Evolutionary conservation across 1,140 invertebrate genomes (phyloP), one percentile per base, ranked within the genome.

Genomic region (Nephotettix cincticeps): DNA sequence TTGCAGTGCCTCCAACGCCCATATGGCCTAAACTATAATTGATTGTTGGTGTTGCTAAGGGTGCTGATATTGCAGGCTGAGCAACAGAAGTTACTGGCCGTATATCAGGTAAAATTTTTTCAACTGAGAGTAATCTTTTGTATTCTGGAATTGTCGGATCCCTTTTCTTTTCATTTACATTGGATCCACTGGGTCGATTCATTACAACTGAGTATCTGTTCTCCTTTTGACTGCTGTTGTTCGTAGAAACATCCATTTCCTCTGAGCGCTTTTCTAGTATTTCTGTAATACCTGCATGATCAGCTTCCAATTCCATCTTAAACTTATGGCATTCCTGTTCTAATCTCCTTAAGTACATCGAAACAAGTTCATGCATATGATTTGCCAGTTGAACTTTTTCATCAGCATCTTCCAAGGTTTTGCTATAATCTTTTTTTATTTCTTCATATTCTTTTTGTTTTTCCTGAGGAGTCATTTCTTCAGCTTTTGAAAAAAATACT

Each of bases 261-360:
- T 64, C 54, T 30, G 71, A 72, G n/a, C 85, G 77, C 83, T 97
- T 98, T 81, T 99, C 97, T 71, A 99, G 80, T 32, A 97, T 86
- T 84, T 98, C 96, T 13, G 97, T 99, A 54, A 99, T 98, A 19
- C 97, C 97, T 75, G 96, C 94, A 84, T 99, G 96, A 81, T 99
- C 97, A 27, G 96, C 96, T 84, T 99, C 97, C 47, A 99, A 79
- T 83, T 99, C 97, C 87, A 97, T 95, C 84, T 99, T 99, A 81
- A 99, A 99, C 81, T 99, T 99, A 75, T 95, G 90, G 32, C 98
- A 80, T 80, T 99, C 97, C 79, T 94, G 94, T 79, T 99, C 97
- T 56, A 99, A 83, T 81, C 94, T 87, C 71, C 96, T 84, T 75
- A 97, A 85, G 84, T 98, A 98, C 78, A 95, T 89, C 78, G 97